These are phyloP conservation scores for Phocoena sinus DNA, from an alignment of 2,113 vertebrate genomes.

Conservation along the genomic window DNA sequence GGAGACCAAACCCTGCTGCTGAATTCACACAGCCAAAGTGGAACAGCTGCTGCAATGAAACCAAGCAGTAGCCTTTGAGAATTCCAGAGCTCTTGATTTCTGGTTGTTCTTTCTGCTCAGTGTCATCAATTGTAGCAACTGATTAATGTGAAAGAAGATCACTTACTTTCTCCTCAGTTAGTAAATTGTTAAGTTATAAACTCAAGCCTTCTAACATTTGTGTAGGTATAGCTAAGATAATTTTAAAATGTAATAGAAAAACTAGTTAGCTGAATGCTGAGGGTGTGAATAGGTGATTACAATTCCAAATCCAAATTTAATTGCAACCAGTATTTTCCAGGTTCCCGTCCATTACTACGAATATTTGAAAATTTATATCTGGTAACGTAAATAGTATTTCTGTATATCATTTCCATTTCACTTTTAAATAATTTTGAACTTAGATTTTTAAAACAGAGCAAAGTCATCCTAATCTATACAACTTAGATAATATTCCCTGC, in stretches of 20 bases:
- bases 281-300: background rate
- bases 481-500: background rate
- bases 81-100: background rate
- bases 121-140: background rate
- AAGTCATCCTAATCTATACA: background rate
- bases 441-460: constrained; percentile 10
- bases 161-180: background rate
- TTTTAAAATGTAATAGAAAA: constrained; percentile 24
- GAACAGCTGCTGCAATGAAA: background rate
- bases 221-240: background rate
- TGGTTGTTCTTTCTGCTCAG: background rate
- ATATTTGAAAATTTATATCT: constrained; percentile 1
- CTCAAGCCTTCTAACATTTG: background rate
- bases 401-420: constrained; percentile 9
- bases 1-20: background rate
- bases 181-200: background rate
- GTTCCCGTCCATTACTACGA: background rate
- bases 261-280: background rate
- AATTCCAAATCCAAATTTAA: constrained; percentile 40
- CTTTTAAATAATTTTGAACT: constrained; percentile 34
- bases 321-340: background rate
- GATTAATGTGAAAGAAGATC: background rate
- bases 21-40: background rate
- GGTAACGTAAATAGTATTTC: constrained; percentile 14
- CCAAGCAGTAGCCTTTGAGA: background rate